A percentile compares a stretch with the other conserved stretches of the same genome.
Conservation (phyloP, 1,140 invertebrate genomes). For the Megathymus violae region DNA sequence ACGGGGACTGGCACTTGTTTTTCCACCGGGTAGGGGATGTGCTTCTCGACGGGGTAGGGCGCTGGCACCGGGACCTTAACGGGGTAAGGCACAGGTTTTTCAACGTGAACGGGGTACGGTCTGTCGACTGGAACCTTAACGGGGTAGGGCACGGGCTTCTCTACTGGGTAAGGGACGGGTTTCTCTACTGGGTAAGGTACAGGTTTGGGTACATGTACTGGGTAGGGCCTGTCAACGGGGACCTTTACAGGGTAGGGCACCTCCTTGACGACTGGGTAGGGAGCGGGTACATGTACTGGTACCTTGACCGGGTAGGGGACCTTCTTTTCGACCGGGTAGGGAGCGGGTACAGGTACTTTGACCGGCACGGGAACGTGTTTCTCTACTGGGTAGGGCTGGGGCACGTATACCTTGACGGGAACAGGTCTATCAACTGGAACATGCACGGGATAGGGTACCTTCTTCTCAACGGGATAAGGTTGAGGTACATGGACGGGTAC, state of each 20-base stretch:
- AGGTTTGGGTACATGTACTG: conserved; percentile 88
- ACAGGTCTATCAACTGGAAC: conserved; percentile 88
- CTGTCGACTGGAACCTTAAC: conserved; percentile 87
- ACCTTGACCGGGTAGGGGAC: conserved; percentile 87
- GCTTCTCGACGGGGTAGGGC: conserved; percentile 86
- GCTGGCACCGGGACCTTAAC: conserved; percentile 85
- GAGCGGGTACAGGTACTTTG: conserved; percentile 84
- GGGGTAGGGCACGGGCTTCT: conserved; percentile 87
- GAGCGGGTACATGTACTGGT: conserved; percentile 86
- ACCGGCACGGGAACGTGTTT: conserved; percentile 83
- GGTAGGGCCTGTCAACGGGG: conserved; percentile 89
- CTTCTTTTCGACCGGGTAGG: conserved; percentile 85
- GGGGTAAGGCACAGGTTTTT: conserved; percentile 88
- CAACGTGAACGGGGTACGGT: conserved; percentile 86
- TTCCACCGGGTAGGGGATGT: conserved; percentile 86
- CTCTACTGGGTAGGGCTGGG: conserved; percentile 87
- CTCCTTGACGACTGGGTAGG: conserved; percentile 87
- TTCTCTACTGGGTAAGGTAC: conserved; percentile 86
- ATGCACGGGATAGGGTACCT: conserved; percentile 88
- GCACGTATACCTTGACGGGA: conserved; percentile 87
- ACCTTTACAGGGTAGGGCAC: conserved; percentile 88
- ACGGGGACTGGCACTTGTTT: conserved; percentile 87
- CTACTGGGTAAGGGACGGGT: conserved; percentile 88
- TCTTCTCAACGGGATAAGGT: conserved; percentile 88
- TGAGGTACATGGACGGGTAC: conserved; percentile 87